Evolutionary conservation across 1,140 invertebrate genomes (phyloP), one percentile per base, ranked within the genome.

Genomic region (Hyposmocoma kahamanoa): DNA sequence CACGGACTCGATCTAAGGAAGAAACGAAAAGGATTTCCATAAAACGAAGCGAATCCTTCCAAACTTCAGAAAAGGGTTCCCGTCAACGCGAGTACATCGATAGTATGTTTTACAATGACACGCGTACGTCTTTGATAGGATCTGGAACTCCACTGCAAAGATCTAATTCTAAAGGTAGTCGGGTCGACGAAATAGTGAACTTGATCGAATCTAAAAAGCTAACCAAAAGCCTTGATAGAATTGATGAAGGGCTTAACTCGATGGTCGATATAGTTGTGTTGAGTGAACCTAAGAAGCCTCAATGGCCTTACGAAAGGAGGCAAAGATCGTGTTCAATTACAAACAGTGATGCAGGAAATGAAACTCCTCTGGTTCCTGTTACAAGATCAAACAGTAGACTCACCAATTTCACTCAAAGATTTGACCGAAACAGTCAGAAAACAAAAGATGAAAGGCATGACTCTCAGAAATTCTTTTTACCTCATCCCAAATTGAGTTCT

Each of bases 181-280:
- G 80, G 21, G 78, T 87, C 0, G 80, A 86, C 53, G 88, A 87
- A 82, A 87, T 87, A 57, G 87, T 85, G 24, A 89, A 59, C 53
- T 84, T 84, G 56, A 87, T 80, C 52, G 88, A 87, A 75, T 88
- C 81, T 39, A 88, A 88, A 42, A 86, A 89, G 22, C 84, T 92
- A 41, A 92, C 92, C 1, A 95, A 94, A 78, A 94, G 92, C 48
- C 74, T 94, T 22, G 93, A 95, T 50, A 88, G 92, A 42, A 91
- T 95, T 3, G 92, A 93, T 58, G 92, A 94, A 59, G 91, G 91
- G 8, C 68, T 93, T 0, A 91, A 94, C 51, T 89, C 91, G 1
- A 90, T 93, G 86, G 89, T 93, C 0, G 90, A 93, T 61, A 92
- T 93, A 15, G 89, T 93, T 1, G 83, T 92, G 11, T 88, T 89